phyloP scores from a whole-genome alignment of 2,888 invertebrate species.

The Polia nebulosa region DNA sequence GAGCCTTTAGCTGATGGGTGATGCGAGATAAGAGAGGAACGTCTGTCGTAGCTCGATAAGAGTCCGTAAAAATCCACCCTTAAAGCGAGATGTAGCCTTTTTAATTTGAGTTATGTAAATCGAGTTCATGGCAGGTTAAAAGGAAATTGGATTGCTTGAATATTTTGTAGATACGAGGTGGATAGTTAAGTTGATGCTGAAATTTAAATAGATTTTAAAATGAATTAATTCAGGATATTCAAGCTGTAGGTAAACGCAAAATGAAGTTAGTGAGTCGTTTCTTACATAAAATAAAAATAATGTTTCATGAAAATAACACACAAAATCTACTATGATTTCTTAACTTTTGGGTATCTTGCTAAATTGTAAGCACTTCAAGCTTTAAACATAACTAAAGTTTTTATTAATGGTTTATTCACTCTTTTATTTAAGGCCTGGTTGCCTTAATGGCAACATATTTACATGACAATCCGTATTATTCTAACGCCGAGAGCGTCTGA shows the following conservation, averaged over 20 bases:
- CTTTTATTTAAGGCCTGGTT: not conserved
- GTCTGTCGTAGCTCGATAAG: conserved; percentile 67
- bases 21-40: conserved; percentile 63
- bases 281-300: too few relatives aligned
- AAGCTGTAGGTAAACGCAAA: too few relatives aligned
- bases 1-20: conserved; percentile 47
- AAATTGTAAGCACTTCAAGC: not conserved
- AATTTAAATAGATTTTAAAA: too few relatives aligned
- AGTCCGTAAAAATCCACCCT: conserved; percentile 43
- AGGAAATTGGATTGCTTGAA: not conserved
- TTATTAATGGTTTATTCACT: not conserved
- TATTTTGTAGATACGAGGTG: not conserved
- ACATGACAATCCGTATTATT: conserved; percentile 28
- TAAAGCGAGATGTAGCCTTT: conserved; percentile 28
- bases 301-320: too few relatives aligned
- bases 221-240: too few relatives aligned
- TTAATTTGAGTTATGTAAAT: conserved; percentile 40
- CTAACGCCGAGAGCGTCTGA: conserved; percentile 2
- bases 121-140: conserved; percentile 4
- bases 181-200: not conserved
- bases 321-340: too few relatives aligned
- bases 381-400: not conserved
- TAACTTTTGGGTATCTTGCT: too few relatives aligned
- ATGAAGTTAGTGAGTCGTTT: too few relatives aligned
- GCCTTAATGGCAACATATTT: conserved; percentile 21